These are phyloP conservation scores for Pachliopta kotzebuea DNA, from an alignment of 2,888 invertebrate genomes.

Conservation along the genomic window DNA sequence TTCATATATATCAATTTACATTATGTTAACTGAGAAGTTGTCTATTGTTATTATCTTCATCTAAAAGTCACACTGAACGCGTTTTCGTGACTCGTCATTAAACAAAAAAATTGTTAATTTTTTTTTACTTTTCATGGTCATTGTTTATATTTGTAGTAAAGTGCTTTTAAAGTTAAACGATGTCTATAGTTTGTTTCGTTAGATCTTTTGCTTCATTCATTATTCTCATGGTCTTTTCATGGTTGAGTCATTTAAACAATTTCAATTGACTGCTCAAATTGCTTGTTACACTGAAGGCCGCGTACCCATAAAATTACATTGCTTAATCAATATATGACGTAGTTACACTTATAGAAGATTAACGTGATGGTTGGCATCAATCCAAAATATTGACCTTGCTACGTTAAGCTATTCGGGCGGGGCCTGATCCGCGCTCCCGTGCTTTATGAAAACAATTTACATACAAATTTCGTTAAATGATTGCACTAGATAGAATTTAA, in stretches of 20 bases:
- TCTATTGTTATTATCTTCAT: too few relatives aligned
- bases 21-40: too few relatives aligned
- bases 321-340: slow-evolving; percentile 43
- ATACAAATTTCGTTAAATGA: slow-evolving; percentile 53
- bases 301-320: slow-evolving; percentile 42
- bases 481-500: slow-evolving; percentile 36
- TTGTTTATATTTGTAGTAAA: too few relatives aligned
- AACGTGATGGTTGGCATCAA: slow-evolving; percentile 46
- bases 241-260: slow-evolving; percentile 30
- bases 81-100: too few relatives aligned
- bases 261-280: slow-evolving; percentile 28
- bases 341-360: slow-evolving; percentile 34
- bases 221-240: slow-evolving; percentile 13
- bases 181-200: too few relatives aligned
- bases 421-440: slow-evolving; percentile 45
- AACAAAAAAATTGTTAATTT: too few relatives aligned
- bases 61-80: too few relatives aligned
- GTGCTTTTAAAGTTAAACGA: too few relatives aligned
- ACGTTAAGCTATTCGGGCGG: slow-evolving; percentile 53
- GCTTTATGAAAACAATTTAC: slow-evolving; percentile 64
- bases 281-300: slow-evolving; percentile 44
- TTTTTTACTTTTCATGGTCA: too few relatives aligned
- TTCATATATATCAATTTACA: too few relatives aligned
- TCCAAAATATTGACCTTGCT: slow-evolving; percentile 65
- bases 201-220: neutral